Percentiles rank a stretch among this genome's conserved stretches.
These are phyloP conservation scores for Cryptus armator DNA, from an alignment of 2,888 invertebrate genomes.

Conservation along the genomic window DNA sequence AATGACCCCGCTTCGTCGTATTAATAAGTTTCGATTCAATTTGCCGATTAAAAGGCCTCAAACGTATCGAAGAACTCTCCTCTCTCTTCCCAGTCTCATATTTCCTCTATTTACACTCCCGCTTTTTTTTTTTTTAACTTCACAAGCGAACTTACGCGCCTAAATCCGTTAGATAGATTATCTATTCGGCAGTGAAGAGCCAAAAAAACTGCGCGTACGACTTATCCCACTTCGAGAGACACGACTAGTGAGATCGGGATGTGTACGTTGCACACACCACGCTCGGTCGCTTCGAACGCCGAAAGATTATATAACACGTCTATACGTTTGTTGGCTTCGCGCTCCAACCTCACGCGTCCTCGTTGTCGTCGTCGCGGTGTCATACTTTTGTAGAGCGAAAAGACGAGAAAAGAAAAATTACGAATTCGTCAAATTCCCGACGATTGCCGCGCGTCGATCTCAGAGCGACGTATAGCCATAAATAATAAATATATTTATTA, in stretches of 20 bases:
- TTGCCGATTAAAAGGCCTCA: constrained; percentile 72
- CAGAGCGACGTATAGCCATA: neutral
- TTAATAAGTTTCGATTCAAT: constrained; percentile 77
- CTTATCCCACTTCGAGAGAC: constrained; percentile 59
- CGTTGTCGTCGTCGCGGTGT: constrained; percentile 39
- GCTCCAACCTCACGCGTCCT: constrained; percentile 42
- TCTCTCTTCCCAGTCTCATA: constrained; percentile 26
- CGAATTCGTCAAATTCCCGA: constrained; percentile 6
- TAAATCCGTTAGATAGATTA: too few relatives aligned
- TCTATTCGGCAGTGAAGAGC: neutral
- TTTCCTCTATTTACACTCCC: neutral
- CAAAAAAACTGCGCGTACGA: constrained; percentile 13
- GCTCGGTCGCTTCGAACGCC: constrained; percentile 52
- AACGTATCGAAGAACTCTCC: neutral
- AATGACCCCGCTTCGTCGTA: constrained; percentile 75
- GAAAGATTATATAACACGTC: constrained; percentile 63
- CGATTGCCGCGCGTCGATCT: neutral
- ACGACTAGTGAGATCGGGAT: constrained; percentile 42
- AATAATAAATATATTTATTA: neutral
- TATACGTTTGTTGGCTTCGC: constrained; percentile 44
- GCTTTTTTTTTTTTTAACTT: too few relatives aligned
- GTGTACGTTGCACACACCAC: constrained; percentile 59
- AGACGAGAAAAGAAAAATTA: constrained; percentile 5
- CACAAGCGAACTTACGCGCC: neutral
- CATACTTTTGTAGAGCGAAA: constrained; percentile 56